Evolutionary conservation across 2,113 vertebrate genomes (phyloP), one percentile per base, ranked within the genome.

Genomic region (Montifringilla adamsi): DNA sequence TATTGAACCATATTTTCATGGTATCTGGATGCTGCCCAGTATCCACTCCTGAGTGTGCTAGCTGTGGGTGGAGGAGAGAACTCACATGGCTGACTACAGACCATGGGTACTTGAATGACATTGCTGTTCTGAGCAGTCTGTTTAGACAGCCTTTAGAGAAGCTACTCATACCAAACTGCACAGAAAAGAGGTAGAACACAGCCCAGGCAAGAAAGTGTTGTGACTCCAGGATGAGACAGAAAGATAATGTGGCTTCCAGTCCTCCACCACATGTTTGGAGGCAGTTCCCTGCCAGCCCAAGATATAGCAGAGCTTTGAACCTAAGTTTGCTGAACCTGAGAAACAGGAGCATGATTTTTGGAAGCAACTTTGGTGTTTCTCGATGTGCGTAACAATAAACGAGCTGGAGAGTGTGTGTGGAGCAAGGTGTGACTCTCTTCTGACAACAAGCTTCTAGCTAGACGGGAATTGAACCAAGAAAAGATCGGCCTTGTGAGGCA

Each of bases 401-500:
- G 70, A 69, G 31, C 20, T 73, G 55, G 33, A 76, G 41, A 47
- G 44, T 11, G 9, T 76, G 35, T 56, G 35, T 63, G 39, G 49
- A 55, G 22, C 64, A 82, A 78, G 60, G 47, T 4, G 13, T 31
- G 35, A 44, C 31, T 82, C 28, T 85, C 27, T 70, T 93, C 33
- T 79, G 78, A 87, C 39, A 66, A 27, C 22, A 82, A 82, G 16
- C 27, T 85, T 83, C 33, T 68, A 75, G 21, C 53, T 92, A n/a
- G 44, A 56, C 31, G 41, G n/a, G 83, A 93, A 86, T 37, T 59
- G 68, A 93, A 93, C 50, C 72, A 81, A 92, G 59, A n/a, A 86
- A 84, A 86, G 64, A 11, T 4, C 83, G 74, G 6, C 50, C 39
- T 90, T 1, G 0, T 81, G 80, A 89, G 59, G 64, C 60, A 74